Conservation (phyloP, 2,113 vertebrate genomes). For the Osmerus mordax region DNA sequence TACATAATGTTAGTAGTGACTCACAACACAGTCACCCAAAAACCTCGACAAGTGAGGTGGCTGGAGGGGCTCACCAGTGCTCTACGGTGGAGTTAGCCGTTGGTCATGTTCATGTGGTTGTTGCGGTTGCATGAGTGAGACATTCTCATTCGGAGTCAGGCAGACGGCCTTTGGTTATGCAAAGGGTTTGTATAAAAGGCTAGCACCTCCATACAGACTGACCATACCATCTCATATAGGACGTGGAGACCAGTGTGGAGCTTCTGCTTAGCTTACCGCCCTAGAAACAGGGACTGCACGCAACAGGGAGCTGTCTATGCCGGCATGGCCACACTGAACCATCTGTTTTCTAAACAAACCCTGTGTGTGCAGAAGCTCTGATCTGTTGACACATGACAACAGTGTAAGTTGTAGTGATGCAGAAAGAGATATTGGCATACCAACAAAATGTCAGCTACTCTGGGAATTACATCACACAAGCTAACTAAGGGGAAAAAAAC, state of each 20-base stretch:
- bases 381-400: slow-evolving; percentile 32
- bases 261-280: not conserved
- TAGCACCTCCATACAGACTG: too few species aligned
- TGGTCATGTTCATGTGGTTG: slow-evolving; percentile 1
- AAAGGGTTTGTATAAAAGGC: not conserved
- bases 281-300: not conserved
- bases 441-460: slow-evolving; percentile 33
- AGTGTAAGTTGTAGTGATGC: slow-evolving; percentile 7
- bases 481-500: slow-evolving; percentile 1
- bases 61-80: not conserved
- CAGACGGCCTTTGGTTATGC: not conserved
- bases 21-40: slow-evolving; percentile 47
- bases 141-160: not conserved
- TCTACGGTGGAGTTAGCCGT: slow-evolving; percentile 12
- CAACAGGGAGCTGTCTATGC: slow-evolving; percentile 1
- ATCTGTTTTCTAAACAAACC: slow-evolving; percentile 14
- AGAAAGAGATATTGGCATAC: slow-evolving; percentile 25
- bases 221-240: too few species aligned
- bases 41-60: slow-evolving; percentile 43
- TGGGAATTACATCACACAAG: slow-evolving; percentile 20
- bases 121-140: not conserved
- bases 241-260: not conserved
- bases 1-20: slow-evolving; percentile 65
- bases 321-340: not conserved
- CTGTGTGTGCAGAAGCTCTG: slow-evolving; percentile 18